Evolutionary conservation across 2,888 invertebrate genomes (phyloP), one percentile per base, ranked within the genome.

Genomic region (Hydrotaea diabolus): DNA sequence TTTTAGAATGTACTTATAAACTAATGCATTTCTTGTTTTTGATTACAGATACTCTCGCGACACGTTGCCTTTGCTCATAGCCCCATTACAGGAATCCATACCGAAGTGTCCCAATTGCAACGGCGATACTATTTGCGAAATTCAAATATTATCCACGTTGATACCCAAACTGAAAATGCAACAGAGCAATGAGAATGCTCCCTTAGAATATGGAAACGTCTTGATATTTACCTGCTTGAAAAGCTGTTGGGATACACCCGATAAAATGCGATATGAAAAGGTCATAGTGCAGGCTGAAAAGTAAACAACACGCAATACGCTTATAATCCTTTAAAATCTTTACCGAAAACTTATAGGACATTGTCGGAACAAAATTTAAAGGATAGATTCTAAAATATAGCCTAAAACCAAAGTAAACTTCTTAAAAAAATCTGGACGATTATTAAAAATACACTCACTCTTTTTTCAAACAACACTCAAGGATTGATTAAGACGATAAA

Each of bases 161-260:
- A 95, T 97, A 77, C 94, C 95, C 21, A 94, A 95, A 78, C 92
- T 97, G 46, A 93, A 93, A 74, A 91, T 97, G 69, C 91, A 93
- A 19, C 93, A 93, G 13, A 93, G 92, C 43, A 94, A 94, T 83
- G 94, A 94, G 83, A 89, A 92, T 2, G 92, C 93, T 21, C 93
- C 93, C 15, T 92, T 97, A 55, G 98, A 98, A 92, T 98, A 96
- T 91, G 96, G 98, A 9, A 97, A 97, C n/a, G 95, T 97, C 2
- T 93, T 97, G 15, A 93, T 98, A 17, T 98, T 95, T 90, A 96
- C 97, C 0, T 98, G 98, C 91, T 93, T 94, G 53, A 94, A 94
- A 88, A 97, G 97, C 90, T 98, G 98, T 92, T 98, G 98, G 98
- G 94, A 95, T 76, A 93, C 94, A 0, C 94, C 94, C 3, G 95